Base-by-base conservation (phyloP, 2,113 vertebrate genomes). In the Poecilia latipinna region DNA sequence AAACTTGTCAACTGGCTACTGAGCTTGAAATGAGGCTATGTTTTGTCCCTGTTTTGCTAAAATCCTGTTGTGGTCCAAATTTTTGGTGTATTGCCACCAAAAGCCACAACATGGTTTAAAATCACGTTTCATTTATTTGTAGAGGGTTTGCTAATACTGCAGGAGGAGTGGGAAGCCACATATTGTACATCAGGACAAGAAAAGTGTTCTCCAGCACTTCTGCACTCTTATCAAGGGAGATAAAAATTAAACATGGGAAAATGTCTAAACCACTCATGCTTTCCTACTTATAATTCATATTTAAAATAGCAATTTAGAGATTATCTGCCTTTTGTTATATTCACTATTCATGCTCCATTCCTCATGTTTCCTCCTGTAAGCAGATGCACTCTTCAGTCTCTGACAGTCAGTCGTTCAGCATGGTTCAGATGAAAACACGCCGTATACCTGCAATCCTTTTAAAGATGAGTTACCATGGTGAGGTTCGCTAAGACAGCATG, bases 401-500 rank as follows among this genome's bases (percentile, higher is more conserved):
- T 31, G 81, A 73, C 74, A 65, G 62, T 75, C 60, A 19, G 57
- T 73, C 72, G 51, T 73, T 65, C 69, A 54, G 8, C 11, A 0
- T 17, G 35, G 31, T 87, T 77, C 81, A 70, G 37, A 63, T 54
- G 70, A 44, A 74, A 12, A 75, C 66, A 75, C 61, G 65, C 64
- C 39, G 4, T 63, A 82, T 80, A 76, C 69, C 79, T 4, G 0
- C 0, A 44, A 72, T 86, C 26, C 78, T 74, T 74, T 61, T 33
- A 70, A 83, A 85, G 82, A 85, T 70, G 83, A 29, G 92, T 93
- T 93, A 90, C 89, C 90, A 90, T 92, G 91, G 91, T 84, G 87
- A 92, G 70, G 72, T 62, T 3, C 57, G 68, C 82, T 80, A 57
- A 75, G 77, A 65, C 67, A 35, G 64, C 65, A 72, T 81, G 61